Conservation (phyloP, 2,797 vertebrate species). For the Sus cebifrons region DNA sequence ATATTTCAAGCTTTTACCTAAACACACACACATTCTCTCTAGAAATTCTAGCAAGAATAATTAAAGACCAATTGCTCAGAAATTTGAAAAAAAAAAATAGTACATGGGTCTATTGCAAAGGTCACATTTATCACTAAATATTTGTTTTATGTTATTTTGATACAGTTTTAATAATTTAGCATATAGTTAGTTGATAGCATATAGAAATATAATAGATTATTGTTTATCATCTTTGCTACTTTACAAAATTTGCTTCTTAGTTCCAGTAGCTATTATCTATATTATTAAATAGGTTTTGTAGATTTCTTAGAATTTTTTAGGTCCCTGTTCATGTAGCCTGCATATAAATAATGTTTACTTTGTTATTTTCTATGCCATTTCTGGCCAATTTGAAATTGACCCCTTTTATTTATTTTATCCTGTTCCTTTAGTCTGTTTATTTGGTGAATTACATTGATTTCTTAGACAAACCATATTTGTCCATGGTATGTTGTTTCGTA, state of each 20-base stretch:
- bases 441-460: not conserved
- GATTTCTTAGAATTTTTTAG: conserved; percentile 20
- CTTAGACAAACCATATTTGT: not conserved
- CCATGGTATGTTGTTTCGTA: not conserved
- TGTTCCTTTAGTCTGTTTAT: not conserved
- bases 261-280: not conserved
- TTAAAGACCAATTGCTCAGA: not conserved
- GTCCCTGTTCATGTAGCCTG: not conserved
- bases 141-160: not conserved
- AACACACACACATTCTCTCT: not conserved
- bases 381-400: not conserved
- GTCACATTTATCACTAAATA: not conserved
- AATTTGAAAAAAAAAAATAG: conserved; percentile 22
- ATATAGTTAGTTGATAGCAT: not conserved
- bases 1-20: not conserved
- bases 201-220: not conserved
- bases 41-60: conserved; percentile 27
- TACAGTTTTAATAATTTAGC: not conserved
- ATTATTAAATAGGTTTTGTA: not conserved
- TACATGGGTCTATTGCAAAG: not conserved
- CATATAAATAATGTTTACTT: not conserved
- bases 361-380: not conserved
- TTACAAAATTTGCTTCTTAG: not conserved
- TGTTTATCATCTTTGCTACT: not conserved
- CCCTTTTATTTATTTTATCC: not conserved